Percentiles rank a stretch among this genome's conserved stretches.
Evolutionary conservation across 2,888 invertebrate species (phyloP).

Genomic region (Caenorhabditis japonica): DNA sequence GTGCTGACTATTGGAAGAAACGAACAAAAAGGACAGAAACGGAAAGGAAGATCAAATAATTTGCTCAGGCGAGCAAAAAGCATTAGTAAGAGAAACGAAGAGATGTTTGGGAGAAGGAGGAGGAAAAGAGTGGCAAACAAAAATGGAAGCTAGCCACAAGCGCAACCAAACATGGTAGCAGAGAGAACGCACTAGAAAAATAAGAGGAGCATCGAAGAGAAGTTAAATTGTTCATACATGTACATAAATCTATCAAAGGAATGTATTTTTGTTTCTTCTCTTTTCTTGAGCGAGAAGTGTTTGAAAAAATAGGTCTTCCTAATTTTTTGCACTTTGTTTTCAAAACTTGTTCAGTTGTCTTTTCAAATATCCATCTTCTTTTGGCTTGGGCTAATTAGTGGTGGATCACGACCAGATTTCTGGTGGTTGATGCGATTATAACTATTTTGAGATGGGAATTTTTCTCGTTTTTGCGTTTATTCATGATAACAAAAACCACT

Average conservation of each 20-base stretch:
- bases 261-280: conserved; percentile 8
- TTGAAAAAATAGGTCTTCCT: no score
- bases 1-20: not conserved
- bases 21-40: no score
- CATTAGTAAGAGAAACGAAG: conserved; percentile 35
- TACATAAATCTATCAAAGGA: conserved; percentile 28
- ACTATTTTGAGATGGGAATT: conserved; percentile 18
- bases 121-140: conserved; percentile 38
- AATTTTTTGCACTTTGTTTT: conserved; percentile 28
- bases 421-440: conserved; percentile 32
- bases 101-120: no score
- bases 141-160: conserved; percentile 9
- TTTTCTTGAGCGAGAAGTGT: no score
- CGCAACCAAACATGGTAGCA: conserved; percentile 1
- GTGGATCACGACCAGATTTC: conserved; percentile 25
- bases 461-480: conserved; percentile 4
- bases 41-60: conserved; percentile 36
- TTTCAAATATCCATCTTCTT: conserved; percentile 53
- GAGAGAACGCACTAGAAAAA: conserved; percentile 10
- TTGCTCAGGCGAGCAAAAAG: conserved; percentile 40
- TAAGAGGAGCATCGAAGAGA: conserved; percentile 13
- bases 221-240: conserved; percentile 1
- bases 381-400: conserved; percentile 27
- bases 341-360: conserved; percentile 31
- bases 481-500: no score